These are phyloP conservation scores for Perca schrenkii DNA, from an alignment of 2,113 vertebrate genomes.

Conservation along the genomic window DNA sequence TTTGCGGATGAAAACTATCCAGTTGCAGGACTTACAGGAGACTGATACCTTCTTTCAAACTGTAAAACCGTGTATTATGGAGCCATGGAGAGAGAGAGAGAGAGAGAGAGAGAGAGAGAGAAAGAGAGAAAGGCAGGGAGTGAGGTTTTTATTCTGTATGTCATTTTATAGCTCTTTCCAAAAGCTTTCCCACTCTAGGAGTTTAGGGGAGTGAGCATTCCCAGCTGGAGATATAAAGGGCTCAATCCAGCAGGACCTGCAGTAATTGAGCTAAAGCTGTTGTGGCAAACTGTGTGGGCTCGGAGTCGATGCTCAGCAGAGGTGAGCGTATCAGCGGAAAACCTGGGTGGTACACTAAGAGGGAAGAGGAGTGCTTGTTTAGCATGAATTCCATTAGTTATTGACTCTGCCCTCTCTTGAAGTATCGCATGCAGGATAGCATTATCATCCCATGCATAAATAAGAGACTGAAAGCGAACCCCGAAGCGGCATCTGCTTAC, in stretches of 20 bases:
- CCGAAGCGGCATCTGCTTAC: conserved; percentile 76
- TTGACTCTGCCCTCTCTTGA: conserved; percentile 58
- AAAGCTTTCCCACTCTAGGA: conserved; percentile 48
- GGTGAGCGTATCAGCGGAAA: conserved; percentile 54
- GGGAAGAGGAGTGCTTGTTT: conserved; percentile 58
- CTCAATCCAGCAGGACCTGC: conserved; percentile 60
- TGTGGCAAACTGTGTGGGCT: conserved; percentile 74
- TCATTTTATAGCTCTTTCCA: conserved; percentile 70
- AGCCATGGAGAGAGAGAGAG: conserved; percentile 13
- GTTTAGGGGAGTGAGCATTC: conserved; percentile 69
- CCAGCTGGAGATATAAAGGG: conserved; percentile 75
- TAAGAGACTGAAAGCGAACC: conserved; percentile 63
- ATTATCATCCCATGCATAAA: conserved; percentile 72
- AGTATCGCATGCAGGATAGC: conserved; percentile 67
- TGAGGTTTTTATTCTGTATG: conserved; percentile 57
- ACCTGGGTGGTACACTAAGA: conserved; percentile 58
- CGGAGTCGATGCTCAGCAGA: conserved; percentile 49
- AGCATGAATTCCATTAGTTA: conserved; percentile 63
- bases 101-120: conserved; percentile 21
- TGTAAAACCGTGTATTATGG: conserved; percentile 56
- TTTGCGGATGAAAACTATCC: conserved; percentile 53
- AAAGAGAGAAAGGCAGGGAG: conserved; percentile 20
- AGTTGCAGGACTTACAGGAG: conserved; percentile 48
- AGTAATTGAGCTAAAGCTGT: conserved; percentile 65
- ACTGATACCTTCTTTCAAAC: conserved; percentile 59